Percentiles rank a stretch among this genome's conserved stretches.
Evolutionary conservation across 1,140 invertebrate genomes (phyloP).

Genomic region (Bathynomus jamesi): DNA sequence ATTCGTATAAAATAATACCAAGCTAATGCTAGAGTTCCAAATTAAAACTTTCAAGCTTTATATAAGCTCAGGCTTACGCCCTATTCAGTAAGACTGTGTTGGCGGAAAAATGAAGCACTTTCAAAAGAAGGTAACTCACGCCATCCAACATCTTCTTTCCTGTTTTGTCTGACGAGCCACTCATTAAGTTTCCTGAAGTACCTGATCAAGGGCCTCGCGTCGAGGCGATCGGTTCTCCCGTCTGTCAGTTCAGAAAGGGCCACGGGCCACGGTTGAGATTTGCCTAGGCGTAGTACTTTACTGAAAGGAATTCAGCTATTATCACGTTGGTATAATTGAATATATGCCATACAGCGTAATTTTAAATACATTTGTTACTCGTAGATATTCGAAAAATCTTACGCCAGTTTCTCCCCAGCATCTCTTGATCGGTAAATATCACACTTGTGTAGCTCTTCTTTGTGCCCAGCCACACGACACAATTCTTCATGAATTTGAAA

Average conservation of each 20-base stretch:
- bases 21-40: too few species aligned
- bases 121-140: conserved; percentile 70
- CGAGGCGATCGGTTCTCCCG: conserved; percentile 60
- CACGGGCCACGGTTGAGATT: conserved; percentile 70
- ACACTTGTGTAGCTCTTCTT: conserved; percentile 57
- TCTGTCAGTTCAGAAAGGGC: conserved; percentile 71
- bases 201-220: conserved; percentile 64
- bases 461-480: conserved; percentile 66
- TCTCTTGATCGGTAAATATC: conserved; percentile 48
- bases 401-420: conserved; percentile 41
- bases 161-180: conserved; percentile 70
- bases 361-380: too few species aligned
- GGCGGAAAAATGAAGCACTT: too few species aligned
- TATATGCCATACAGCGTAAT: too few species aligned
- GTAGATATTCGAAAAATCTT: too few species aligned
- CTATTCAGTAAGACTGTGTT: too few species aligned
- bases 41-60: too few species aligned
- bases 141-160: conserved; percentile 58
- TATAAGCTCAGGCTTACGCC: too few species aligned
- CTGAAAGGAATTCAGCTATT: too few species aligned
- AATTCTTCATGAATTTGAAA: conserved; percentile 84
- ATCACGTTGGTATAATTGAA: too few species aligned
- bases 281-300: conserved; percentile 67
- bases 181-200: conserved; percentile 73
- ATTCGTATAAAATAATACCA: too few species aligned